phyloP scores from a whole-genome alignment of 2,113 vertebrate genomes.

The Chamaea fasciata region DNA sequence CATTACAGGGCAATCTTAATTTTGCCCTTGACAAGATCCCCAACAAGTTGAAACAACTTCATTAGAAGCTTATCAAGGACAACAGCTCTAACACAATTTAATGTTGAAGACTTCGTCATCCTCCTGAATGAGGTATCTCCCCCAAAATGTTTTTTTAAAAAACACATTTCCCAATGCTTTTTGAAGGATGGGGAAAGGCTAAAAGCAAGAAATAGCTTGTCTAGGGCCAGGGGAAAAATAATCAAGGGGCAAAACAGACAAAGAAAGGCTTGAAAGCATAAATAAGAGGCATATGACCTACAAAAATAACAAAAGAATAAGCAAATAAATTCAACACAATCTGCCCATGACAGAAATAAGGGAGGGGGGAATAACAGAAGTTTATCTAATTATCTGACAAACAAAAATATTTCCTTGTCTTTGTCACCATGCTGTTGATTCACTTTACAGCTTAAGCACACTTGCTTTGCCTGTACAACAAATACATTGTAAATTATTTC shows the following conservation, averaged over 20 bases:
- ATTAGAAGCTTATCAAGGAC: neutral
- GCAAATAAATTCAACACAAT: neutral
- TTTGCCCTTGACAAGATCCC: neutral
- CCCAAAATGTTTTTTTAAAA: neutral
- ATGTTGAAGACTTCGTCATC: neutral
- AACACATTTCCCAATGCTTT: neutral
- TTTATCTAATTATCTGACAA: neutral
- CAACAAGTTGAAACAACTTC: neutral
- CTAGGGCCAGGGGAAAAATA: neutral
- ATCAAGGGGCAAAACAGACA: neutral
- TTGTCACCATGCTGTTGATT: neutral
- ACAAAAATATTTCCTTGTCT: neutral
- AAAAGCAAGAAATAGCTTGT: neutral
- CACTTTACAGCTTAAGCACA: neutral
- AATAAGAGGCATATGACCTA: neutral
- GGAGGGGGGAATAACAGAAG: neutral
- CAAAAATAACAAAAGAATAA: neutral
- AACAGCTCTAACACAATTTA: neutral
- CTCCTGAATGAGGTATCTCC: neutral
- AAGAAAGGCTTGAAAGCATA: neutral
- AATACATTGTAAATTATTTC: neutral
- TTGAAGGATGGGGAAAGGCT: neutral
- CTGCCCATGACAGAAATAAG: neutral
- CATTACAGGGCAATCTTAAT: neutral
- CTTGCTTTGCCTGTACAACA: neutral